Evolutionary conservation across 2,888 invertebrate species (phyloP).

Genomic region (Phengaris arion): DNA sequence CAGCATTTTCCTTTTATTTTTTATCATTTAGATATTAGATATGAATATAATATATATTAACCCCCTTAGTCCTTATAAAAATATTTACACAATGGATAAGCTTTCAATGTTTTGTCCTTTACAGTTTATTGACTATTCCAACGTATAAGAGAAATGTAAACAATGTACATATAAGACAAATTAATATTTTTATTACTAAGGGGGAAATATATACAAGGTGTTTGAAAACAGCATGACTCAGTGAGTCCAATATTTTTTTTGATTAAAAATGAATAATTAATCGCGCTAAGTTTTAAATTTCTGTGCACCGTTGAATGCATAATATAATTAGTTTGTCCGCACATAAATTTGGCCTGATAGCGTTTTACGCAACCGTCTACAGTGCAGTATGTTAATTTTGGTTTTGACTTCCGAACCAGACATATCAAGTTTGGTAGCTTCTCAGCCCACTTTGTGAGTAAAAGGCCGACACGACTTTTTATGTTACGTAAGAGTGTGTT

Average conservation of each 20-base stretch:
- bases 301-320: constrained; percentile 10
- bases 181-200: too few species aligned
- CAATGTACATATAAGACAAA: too few species aligned
- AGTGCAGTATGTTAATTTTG: constrained; percentile 37
- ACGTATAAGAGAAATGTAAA: too few species aligned
- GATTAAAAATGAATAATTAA: not conserved
- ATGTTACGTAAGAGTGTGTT: constrained; percentile 38
- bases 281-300: not conserved
- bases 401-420: constrained; percentile 38
- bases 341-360: constrained; percentile 8
- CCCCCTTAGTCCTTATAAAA: too few species aligned
- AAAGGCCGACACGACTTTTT: constrained; percentile 39
- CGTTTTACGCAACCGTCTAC: constrained; percentile 30
- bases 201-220: not conserved
- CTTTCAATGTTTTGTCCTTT: too few species aligned
- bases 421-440: constrained; percentile 40
- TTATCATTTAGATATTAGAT: too few species aligned
- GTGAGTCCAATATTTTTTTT: not conserved
- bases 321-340: constrained; percentile 3
- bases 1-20: not conserved
- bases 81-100: too few species aligned
- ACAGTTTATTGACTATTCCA: too few species aligned
- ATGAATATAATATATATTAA: too few species aligned
- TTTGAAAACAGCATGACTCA: not conserved
- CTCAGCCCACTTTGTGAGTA: constrained; percentile 38